Percentiles rank a stretch among this genome's conserved stretches.
Conservation (phyloP, 2,888 invertebrate species). For the Pachydiplax longipennis region DNA sequence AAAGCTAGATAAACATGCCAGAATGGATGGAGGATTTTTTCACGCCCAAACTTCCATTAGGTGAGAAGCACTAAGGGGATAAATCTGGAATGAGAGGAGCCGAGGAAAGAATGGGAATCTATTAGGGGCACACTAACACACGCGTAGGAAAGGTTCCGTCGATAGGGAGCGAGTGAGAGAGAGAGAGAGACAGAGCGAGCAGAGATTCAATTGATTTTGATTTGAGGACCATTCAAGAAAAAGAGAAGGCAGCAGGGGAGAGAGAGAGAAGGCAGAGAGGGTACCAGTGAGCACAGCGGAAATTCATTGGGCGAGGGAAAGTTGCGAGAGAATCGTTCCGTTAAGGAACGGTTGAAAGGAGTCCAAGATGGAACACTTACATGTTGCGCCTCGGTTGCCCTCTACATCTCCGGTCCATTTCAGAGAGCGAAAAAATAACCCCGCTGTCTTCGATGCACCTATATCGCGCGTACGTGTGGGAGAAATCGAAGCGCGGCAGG, state of each 20-base stretch:
- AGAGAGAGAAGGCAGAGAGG: not conserved
- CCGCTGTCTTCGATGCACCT: not conserved
- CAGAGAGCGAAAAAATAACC: not conserved
- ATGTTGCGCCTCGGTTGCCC: not conserved
- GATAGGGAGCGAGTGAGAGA: not conserved
- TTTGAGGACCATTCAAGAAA: constrained; percentile 32
- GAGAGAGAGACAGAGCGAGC: not conserved
- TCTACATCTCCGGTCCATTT: constrained; percentile 22
- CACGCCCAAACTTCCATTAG: not conserved
- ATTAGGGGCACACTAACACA: not conserved
- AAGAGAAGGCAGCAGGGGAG: not conserved
- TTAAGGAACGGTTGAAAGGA: not conserved
- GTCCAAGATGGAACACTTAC: constrained; percentile 19
- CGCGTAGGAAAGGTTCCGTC: not conserved
- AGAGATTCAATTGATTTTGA: constrained; percentile 28
- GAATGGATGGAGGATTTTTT: not conserved
- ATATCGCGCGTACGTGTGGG: not conserved
- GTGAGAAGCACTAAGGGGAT: not conserved
- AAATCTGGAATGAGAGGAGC: not conserved
- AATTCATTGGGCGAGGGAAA: constrained; percentile 7
- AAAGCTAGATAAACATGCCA: too few species aligned
- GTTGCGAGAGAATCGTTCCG: not conserved
- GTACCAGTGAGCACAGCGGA: not conserved
- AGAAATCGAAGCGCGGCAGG: too few species aligned
- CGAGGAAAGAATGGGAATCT: not conserved